Evolutionary conservation across 2,113 vertebrate species (phyloP), one percentile per base, ranked within the genome.

Genomic region (Ia io): DNA sequence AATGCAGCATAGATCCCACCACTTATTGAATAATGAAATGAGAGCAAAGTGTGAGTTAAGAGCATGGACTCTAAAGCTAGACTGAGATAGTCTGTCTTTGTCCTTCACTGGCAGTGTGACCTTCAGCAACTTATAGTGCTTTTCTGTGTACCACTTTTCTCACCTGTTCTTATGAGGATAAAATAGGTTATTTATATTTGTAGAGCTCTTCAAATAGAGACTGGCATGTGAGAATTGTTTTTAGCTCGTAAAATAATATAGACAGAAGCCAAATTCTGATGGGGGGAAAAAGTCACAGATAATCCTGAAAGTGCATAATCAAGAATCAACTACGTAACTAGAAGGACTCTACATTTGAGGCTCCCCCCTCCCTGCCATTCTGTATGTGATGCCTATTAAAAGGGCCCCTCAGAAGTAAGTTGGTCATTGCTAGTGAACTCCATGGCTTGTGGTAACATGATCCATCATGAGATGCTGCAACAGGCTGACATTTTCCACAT

Each of bases 401-500:
- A 76, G 59, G 37, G 70, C 28, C 79, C 65, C 89, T 90, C 94
- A 88, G 51, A 96, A 94, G 74, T 93, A 71, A 67, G 32, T 3
- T 92, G 92, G 96, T 89, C 96, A 82, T 96, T 98, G 93, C 97
- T 93, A 95, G 94, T 90, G 94, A 97, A 97, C 87, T 63, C 97
- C 90, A 44, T 91, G 95, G 70, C 95, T 98, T 14, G 9, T 17
- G 37, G 98, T 95, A 97, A 97, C 96, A 97, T 0, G 74, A 98
- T 97, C 97, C 51, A 96, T 98, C 96, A 76, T 92, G 94, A 96
- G 92, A 95, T 97, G 92, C 95, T 96, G 97, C 97, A 98, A 98
- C 95, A 98, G 98, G 96, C 98, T 97, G 96, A 95, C 96, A 98
- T 98, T 98, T 98, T 98, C 98, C 96, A 95, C 98, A 98, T 95